Percentiles rank a stretch among this genome's conserved stretches.
Evolutionary conservation across 2,113 vertebrate species (phyloP).

Genomic region (Xiphophorus couchianus): DNA sequence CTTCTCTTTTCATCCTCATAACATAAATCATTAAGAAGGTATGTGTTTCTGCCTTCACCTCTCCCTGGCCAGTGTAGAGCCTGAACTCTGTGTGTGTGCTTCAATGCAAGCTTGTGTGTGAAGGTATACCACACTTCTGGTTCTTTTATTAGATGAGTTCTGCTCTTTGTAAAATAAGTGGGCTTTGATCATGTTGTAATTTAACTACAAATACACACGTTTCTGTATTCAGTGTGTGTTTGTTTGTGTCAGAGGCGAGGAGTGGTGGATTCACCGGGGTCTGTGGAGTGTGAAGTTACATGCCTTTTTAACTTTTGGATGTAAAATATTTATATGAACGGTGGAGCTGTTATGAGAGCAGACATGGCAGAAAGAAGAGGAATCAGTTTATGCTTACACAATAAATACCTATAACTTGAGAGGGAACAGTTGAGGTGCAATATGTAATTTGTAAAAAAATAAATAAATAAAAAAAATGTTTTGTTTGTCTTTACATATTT

Average conservation of each 20-base stretch:
- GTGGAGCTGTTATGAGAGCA: constrained; percentile 46
- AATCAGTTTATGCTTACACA: constrained; percentile 26
- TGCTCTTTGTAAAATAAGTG: not conserved
- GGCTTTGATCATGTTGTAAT: not conserved
- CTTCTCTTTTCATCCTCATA: constrained; percentile 51
- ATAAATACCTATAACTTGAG: constrained; percentile 18
- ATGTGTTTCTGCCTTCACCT: constrained; percentile 52
- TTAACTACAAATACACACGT: not conserved
- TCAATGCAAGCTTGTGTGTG: not conserved
- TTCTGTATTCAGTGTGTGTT: constrained; percentile 7
- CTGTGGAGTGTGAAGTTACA: constrained; percentile 71
- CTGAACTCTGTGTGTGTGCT: not conserved
- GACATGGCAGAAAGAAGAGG: constrained; percentile 10
- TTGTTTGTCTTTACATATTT: no score
- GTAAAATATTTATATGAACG: constrained; percentile 69
- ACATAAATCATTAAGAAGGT: constrained; percentile 64
- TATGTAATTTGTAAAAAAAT: not conserved
- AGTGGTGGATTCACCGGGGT: constrained; percentile 33
- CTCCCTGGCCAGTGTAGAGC: constrained; percentile 43
- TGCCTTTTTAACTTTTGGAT: constrained; percentile 59
- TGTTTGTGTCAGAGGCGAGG: not conserved
- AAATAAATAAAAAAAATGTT: no score
- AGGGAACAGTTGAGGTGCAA: not conserved
- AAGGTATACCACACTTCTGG: not conserved
- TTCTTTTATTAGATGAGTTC: not conserved